Base-by-base conservation (phyloP, 2,888 invertebrate species). In the Aethes cnicana region DNA sequence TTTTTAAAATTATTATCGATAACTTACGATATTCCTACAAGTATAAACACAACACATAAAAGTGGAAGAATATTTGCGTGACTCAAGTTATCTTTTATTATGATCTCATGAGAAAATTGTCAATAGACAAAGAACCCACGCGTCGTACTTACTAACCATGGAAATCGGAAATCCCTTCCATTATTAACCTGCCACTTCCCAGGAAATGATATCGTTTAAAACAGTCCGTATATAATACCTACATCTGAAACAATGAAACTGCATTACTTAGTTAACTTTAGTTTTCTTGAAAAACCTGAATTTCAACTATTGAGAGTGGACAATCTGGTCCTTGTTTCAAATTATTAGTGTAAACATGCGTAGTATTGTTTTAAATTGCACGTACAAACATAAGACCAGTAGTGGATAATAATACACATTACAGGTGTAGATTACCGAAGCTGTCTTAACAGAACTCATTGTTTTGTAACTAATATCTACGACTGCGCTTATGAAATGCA, bases 141-240 rank as follows among this genome's bases (percentile, higher is more conserved):
- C 69, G 67, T 57, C 50, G 58, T 47, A 66, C 66, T 70, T 68
- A 53, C n/a, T n/a, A n/a, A n/a, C 61, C 74, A 73, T 80, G 78
- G 76, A 81, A 84, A 83, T 85, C 83, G 88, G 87, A 86, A 87
- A 86, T 85, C 75, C 87, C 68, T 73, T 28, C 33, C 62, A 66
- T 79, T 80, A 81, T 82, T 76, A 81, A 79, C 74, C 76, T 71
- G 66, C 72, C 67, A 77, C 72, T 81, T 84, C 75, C 78, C 66
- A 70, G 70, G 77, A 81, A 84, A 80, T 72, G 59, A 44, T 60
- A 52, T 68, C 66, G 68, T 65, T 71, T 60, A 64, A 70, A 62
- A 54, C 66, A 64, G 63, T 55, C 60, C 61, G 54, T n/a, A 56
- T 56, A 55, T 59, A 59, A 61, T 63, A 67, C 61, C 61, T 48